Base-by-base conservation (phyloP, 1,140 invertebrate species). In the Argopecten irradians region DNA sequence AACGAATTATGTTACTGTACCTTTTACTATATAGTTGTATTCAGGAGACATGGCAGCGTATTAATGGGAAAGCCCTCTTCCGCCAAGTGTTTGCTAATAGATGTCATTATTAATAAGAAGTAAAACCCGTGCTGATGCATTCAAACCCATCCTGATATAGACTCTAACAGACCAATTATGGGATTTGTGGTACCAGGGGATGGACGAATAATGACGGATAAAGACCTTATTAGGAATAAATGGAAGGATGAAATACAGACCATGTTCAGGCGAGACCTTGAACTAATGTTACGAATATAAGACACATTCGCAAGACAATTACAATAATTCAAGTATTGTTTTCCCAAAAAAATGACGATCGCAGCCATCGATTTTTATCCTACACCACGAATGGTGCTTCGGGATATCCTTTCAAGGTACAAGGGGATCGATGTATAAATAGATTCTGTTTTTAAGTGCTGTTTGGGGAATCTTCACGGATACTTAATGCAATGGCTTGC, bases 201-300 rank as follows among this genome's bases (percentile, higher is more conserved):
- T n/a, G 55, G 1, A n/a, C 19, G 1, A 16, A 71, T n/a, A 71
- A 71, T 71, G n/a, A 71, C 55, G 55, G 55, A 28, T 71, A 71
- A 71, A 28, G 55, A 5, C 55, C 55, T 71, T 71, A 71, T 71
- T 71, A 71, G 55, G n/a, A 71, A n/a, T 71, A 71, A 71, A n/a
- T 71, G n/a, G 55, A 71, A 71, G 55, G 16, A 71, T 71, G 28
- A 71, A 71, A 28, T n/a, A 28, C 55, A 5, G 55, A 28, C 55
- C 55, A 71, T 71, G 55, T 71, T 28, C n/a, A n/a, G 22, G 1
- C 55, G 55, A 28, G 55, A 71, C 55, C 55, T 71, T 71, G 55
- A 71, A 71, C 55, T 8, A 28, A 7, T 71, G n/a, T 71, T 28
- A 28, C 5, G 22, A 28, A n/a, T 71, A n/a, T 28, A 71, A 71